Conservation (phyloP, 2,888 invertebrate species). For the Drosophila cognata region DNA sequence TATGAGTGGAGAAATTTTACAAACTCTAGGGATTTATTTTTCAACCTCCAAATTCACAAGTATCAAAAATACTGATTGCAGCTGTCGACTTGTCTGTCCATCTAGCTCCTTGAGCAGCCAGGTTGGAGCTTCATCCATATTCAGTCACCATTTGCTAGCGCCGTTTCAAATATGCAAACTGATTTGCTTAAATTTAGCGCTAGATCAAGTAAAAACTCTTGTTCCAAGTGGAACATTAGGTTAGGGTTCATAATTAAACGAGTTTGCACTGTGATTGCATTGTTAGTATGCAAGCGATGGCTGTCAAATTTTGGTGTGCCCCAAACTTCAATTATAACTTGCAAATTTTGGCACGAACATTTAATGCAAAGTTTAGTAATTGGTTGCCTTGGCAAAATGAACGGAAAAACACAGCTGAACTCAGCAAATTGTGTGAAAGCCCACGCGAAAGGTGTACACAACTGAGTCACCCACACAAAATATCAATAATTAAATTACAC, state of each 20-base stretch:
- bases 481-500: slow-evolving; percentile 37
- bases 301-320: slow-evolving; percentile 27
- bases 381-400: slow-evolving; percentile 19
- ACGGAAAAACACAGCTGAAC: neutral
- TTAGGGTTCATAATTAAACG: neutral
- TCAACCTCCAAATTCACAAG: neutral
- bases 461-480: slow-evolving; percentile 18
- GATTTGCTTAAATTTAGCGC: neutral
- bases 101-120: too few species aligned
- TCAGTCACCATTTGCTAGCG: neutral
- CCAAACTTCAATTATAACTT: slow-evolving; percentile 49
- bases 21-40: neutral
- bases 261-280: slow-evolving; percentile 13
- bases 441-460: neutral
- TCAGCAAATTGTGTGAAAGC: neutral
- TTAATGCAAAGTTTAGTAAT: slow-evolving; percentile 43
- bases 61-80: neutral
- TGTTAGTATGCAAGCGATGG: slow-evolving; percentile 4
- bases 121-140: neutral
- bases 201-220: neutral
- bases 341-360: slow-evolving; percentile 44
- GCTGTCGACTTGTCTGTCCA: neutral
- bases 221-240: neutral
- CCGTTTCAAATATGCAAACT: neutral
- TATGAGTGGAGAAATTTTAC: neutral